Evolutionary conservation across 2,797 vertebrate species (phyloP).

Genomic region (Thunnus albacares): DNA sequence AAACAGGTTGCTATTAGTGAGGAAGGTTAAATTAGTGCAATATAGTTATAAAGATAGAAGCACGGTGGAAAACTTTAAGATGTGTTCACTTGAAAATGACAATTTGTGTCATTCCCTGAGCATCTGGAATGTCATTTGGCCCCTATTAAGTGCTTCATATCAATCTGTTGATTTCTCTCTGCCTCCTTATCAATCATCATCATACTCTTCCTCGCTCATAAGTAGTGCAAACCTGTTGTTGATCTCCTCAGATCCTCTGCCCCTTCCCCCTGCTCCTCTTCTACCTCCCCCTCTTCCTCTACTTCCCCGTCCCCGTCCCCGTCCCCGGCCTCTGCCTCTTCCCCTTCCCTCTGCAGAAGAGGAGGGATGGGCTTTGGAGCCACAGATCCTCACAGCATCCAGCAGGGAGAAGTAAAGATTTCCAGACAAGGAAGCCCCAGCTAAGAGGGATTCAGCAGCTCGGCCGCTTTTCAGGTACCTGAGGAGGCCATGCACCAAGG

Average conservation of each 20-base stretch:
- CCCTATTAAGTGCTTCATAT: not conserved
- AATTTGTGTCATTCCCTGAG: slow-evolving; percentile 40
- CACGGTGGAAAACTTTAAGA: slow-evolving; percentile 27
- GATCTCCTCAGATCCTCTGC: slow-evolving; percentile 57
- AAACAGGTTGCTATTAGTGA: not conserved
- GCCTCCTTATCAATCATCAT: slow-evolving; percentile 39
- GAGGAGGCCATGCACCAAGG: slow-evolving; percentile 82
- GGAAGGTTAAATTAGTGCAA: slow-evolving; percentile 42
- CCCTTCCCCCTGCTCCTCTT: slow-evolving; percentile 39
- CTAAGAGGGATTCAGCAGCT: slow-evolving; percentile 70
- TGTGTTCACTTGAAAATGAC: not conserved
- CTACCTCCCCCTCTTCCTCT: slow-evolving; percentile 33
- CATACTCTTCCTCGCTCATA: slow-evolving; percentile 71
- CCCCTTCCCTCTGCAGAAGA: slow-evolving; percentile 46
- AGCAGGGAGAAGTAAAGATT: slow-evolving; percentile 80
- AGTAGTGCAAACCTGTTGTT: slow-evolving; percentile 84
- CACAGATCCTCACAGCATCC: slow-evolving; percentile 63
- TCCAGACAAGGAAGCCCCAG: slow-evolving; percentile 47
- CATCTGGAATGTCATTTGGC: slow-evolving; percentile 48
- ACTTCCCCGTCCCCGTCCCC: slow-evolving; percentile 23
- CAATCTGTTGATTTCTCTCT: slow-evolving; percentile 1
- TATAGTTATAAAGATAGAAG: not conserved
- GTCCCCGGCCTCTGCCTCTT: slow-evolving; percentile 41
- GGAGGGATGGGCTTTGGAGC: slow-evolving; percentile 43
- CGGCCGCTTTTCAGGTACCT: slow-evolving; percentile 71